Conservation (phyloP, 2,113 vertebrate species). For the Petrocephalus microphthalmus region DNA sequence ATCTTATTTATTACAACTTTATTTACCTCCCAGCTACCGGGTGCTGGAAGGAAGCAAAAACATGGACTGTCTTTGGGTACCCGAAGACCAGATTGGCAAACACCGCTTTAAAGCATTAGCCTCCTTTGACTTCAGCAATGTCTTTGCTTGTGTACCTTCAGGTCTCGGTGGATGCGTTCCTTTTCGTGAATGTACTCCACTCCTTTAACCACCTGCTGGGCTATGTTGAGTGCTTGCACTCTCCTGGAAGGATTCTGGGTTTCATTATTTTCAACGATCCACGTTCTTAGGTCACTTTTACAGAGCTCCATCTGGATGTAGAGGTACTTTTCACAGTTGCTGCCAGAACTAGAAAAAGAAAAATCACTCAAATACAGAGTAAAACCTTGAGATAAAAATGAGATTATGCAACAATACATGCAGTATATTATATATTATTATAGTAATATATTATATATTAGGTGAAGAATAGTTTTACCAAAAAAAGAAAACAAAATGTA, state of each 20-base stretch:
- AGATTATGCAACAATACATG: not conserved
- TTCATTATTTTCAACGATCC: constrained; percentile 53
- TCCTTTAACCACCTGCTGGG: constrained; percentile 46
- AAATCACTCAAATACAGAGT: not conserved
- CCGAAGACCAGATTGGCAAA: too few species aligned
- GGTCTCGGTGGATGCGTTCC: constrained; percentile 57
- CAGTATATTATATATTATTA: not conserved
- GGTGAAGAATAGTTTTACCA: too few species aligned
- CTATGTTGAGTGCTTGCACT: constrained; percentile 37
- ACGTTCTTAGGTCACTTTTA: constrained; percentile 41
- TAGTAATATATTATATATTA: too few species aligned
- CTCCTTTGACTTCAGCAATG: not conserved
- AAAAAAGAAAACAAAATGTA: too few species aligned
- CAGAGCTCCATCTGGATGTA: constrained; percentile 71
- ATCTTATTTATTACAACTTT: too few species aligned
- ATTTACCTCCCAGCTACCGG: too few species aligned
- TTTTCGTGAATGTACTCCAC: constrained; percentile 56
- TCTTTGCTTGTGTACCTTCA: constrained; percentile 30
- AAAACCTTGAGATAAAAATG: not conserved
- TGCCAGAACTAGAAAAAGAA: constrained; percentile 37
- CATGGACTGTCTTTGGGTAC: too few species aligned
- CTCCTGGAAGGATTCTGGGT: constrained; percentile 32
- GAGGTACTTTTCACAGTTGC: constrained; percentile 35
- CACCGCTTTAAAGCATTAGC: too few species aligned
- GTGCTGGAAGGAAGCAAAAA: too few species aligned